Percentiles rank a stretch among this genome's conserved stretches.
phyloP scores from a whole-genome alignment of 2,113 vertebrate species.

The Leucopsar rothschildi region DNA sequence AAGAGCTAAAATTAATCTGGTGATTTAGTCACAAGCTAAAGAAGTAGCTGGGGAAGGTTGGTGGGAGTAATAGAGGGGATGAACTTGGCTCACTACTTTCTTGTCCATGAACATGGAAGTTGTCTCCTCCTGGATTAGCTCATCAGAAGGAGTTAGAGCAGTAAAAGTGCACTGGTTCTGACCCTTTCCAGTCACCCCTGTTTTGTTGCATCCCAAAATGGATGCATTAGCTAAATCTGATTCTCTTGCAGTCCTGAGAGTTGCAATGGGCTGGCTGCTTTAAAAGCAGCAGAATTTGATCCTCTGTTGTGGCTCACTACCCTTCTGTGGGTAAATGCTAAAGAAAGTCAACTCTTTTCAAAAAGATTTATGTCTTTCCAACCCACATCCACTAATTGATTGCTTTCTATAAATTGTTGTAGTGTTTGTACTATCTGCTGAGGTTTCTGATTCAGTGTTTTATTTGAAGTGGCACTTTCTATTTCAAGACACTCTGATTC shows the following conservation, averaged over 20 bases:
- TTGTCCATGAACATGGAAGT: no score
- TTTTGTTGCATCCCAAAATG: background rate
- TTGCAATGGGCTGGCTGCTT: background rate
- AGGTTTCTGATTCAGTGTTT: slow-evolving; percentile 24
- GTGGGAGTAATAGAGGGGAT: background rate
- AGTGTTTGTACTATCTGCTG: background rate
- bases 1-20: background rate
- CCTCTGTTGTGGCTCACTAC: background rate
- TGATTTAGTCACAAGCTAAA: background rate
- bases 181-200: background rate
- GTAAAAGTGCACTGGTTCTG: background rate
- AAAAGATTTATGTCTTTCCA: background rate
- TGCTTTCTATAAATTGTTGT: background rate
- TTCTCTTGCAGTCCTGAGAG: background rate
- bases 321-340: background rate
- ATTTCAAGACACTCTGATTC: background rate
- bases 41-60: background rate
- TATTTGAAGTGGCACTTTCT: slow-evolving; percentile 27
- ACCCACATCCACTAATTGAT: background rate
- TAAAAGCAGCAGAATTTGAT: background rate
- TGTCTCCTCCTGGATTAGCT: background rate
- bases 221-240: background rate
- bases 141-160: background rate
- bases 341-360: background rate
- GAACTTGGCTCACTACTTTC: background rate